phyloP scores from a whole-genome alignment of 2,113 vertebrate genomes.

The Elachura formosa region DNA sequence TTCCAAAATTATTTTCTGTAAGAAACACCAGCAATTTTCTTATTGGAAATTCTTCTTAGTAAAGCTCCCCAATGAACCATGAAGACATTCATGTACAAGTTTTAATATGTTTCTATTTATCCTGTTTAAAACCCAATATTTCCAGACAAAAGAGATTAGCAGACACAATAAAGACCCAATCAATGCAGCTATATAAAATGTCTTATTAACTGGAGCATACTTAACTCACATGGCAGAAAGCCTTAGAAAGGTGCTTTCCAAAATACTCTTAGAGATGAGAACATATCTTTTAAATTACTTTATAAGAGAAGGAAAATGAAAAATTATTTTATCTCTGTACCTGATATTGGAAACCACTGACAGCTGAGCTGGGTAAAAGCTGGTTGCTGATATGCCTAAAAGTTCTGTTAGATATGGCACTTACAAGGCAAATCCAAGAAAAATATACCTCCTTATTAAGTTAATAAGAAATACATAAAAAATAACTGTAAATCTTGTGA shows the following conservation, averaged over 20 bases:
- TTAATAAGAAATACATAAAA: neutral
- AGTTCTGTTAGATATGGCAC: neutral
- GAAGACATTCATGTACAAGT: neutral
- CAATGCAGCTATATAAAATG: neutral
- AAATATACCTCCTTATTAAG: neutral
- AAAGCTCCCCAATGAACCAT: neutral
- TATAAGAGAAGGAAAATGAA: neutral
- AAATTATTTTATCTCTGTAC: neutral
- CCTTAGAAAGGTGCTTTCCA: neutral
- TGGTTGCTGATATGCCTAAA: neutral
- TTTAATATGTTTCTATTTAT: constrained; percentile 23
- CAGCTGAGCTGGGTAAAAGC: neutral
- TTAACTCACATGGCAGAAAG: neutral
- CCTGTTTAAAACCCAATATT: neutral
- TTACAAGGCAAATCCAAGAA: neutral
- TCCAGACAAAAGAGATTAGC: neutral
- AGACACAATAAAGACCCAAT: neutral
- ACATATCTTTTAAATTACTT: neutral
- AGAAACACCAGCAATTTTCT: neutral
- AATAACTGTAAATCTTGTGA: neutral
- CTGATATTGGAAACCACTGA: neutral
- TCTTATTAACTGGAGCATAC: neutral
- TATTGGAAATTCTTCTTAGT: neutral
- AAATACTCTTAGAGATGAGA: neutral
- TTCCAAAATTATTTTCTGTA: neutral